Conservation (phyloP, 2,113 vertebrate genomes). For the Dasyurus viverrinus region DNA sequence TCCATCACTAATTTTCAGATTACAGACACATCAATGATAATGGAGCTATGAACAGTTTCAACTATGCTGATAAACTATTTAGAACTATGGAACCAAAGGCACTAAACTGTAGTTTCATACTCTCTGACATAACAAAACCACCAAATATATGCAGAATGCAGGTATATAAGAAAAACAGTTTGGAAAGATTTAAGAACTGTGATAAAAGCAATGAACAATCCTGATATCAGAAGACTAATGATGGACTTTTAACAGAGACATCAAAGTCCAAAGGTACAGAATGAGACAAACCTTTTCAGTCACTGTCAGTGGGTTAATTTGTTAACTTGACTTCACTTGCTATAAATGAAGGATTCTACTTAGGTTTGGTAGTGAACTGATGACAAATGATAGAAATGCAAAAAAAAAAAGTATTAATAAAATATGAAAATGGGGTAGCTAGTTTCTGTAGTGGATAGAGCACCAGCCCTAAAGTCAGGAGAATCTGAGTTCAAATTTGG, state of each 20-base stretch:
- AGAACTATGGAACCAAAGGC: too few species aligned
- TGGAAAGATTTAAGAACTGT: background rate
- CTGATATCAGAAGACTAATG: background rate
- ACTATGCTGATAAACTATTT: too few species aligned
- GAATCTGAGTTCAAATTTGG: too few species aligned
- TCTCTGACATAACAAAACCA: too few species aligned
- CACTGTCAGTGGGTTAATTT: background rate
- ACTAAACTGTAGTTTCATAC: too few species aligned
- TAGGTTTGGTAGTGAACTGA: background rate
- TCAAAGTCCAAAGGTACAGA: background rate
- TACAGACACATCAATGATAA: too few species aligned
- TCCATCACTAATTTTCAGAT: too few species aligned
- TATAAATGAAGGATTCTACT: background rate
- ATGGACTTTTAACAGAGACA: background rate
- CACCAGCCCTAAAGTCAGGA: too few species aligned
- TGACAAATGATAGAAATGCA: background rate
- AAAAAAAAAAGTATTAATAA: background rate
- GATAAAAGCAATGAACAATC: background rate
- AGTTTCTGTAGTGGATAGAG: too few species aligned
- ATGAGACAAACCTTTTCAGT: background rate
- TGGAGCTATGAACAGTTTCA: too few species aligned
- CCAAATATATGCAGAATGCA: too few species aligned
- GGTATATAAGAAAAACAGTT: background rate
- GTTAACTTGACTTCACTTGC: background rate
- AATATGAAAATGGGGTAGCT: background rate